Evolutionary conservation across 2,113 vertebrate genomes (phyloP), one percentile per base, ranked within the genome.

Genomic region (Parus major): DNA sequence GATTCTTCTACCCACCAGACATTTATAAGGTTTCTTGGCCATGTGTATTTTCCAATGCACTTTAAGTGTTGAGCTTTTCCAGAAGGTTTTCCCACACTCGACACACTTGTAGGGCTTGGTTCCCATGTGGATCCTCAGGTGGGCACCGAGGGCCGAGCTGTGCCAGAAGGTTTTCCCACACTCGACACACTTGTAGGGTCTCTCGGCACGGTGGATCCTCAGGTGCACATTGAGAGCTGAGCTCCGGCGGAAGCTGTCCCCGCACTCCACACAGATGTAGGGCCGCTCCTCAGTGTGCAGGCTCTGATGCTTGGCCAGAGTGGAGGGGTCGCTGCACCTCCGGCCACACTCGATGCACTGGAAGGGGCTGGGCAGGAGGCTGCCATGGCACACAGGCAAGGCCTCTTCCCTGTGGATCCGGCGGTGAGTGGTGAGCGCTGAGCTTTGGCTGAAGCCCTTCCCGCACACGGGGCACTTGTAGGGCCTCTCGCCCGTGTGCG

Each of bases 31-130:
- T 19, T 98, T 98, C 82, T 99, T 98, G 4, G 98, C 97, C 0
- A 91, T 97, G 31, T 99, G 99, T 59, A 98, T 98, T 85, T 98
- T 97, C 96, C 98, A 98, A 96, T 99, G 99, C 42, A 97, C 97
- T 68, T 94, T 95, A 29, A 98, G 95, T 0, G 93, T 87, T 1
- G 97, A 97, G 63, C 86, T 97, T 44, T 97, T 97, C 70, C 85
- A 90, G 71, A 98, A 97, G 53, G 86, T 89, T 52, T 96, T 98
- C 27, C 96, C 95, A 60, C 97, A 98, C 46, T 97, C 82, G 0
- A 15, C 3, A 1, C 97, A 98, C n/a, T 88, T 19, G 0, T 96
- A 97, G 47, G 97, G 97, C 41, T 97, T 97, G 64, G 94, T 95
- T 72, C 97, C 97, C 0, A 72, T 36, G 0, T 98, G 98, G 53